Conservation (phyloP, 1,140 invertebrate species). For the Brachionus angularis region DNA sequence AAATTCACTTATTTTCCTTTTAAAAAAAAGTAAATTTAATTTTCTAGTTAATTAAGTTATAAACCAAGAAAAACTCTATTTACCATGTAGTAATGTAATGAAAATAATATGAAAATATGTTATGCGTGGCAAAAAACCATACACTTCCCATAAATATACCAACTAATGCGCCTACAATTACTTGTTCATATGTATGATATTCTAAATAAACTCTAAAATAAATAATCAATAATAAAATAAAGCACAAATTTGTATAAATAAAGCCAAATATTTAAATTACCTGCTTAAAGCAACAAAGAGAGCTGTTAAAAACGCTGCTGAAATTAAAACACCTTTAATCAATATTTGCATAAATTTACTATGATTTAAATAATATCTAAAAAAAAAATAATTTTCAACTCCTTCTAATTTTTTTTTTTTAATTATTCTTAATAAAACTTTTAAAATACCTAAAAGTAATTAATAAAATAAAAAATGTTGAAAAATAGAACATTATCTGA, state of each 20-base stretch:
- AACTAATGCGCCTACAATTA: conserved; percentile 70
- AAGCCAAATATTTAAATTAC: conserved; percentile 46
- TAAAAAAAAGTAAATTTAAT: conserved; percentile 4
- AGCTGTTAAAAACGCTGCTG: conserved; percentile 63
- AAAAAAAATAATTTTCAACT: not conserved
- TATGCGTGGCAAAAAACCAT: conserved; percentile 75
- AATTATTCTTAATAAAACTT: not conserved
- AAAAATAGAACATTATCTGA: conserved; percentile 88
- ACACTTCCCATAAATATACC: conserved; percentile 67
- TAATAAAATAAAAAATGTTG: conserved; percentile 56
- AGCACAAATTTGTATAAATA: conserved; percentile 26
- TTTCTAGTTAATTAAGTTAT: not conserved
- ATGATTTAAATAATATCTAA: not conserved
- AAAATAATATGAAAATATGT: conserved; percentile 76
- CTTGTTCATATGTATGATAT: conserved; percentile 79
- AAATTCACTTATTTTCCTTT: conserved; percentile 41
- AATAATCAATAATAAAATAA: conserved; percentile 18
- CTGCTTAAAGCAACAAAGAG: conserved; percentile 66
- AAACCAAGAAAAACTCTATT: conserved; percentile 52
- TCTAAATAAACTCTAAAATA: conserved; percentile 71
- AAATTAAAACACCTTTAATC: conserved; percentile 63
- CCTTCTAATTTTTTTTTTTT: too few relatives aligned
- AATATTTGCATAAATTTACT: conserved; percentile 17
- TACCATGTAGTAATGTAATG: conserved; percentile 79
- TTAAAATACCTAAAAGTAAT: conserved; percentile 1